A percentile compares a stretch with the other conserved stretches of the same genome.
Evolutionary conservation across 2,888 invertebrate species (phyloP).

Genomic region (Ctenicera cuprea): DNA sequence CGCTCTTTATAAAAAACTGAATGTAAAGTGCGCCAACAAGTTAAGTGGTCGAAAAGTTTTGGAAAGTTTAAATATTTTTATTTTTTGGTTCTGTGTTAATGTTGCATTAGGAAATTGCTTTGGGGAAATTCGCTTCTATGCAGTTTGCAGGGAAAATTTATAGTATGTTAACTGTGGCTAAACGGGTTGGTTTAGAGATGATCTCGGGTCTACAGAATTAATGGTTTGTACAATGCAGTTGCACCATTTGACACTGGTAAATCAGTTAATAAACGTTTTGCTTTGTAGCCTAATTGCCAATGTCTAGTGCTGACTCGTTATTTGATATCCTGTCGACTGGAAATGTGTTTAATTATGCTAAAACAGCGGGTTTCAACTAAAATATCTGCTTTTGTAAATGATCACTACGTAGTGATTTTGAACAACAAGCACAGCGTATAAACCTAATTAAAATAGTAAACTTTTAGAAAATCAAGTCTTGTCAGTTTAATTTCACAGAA

Average conservation of each 20-base stretch:
- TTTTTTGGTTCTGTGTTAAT: constrained; percentile 1
- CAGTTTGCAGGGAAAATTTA: constrained; percentile 41
- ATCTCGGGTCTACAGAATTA: constrained; percentile 39
- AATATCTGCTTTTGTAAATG: too few relatives aligned
- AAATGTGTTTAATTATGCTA: constrained; percentile 41
- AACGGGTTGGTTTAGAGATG: constrained; percentile 24
- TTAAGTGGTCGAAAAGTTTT: not conserved
- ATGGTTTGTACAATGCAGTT: constrained; percentile 36
- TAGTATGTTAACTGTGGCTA: constrained; percentile 42
- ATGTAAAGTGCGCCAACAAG: not conserved
- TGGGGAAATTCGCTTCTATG: constrained; percentile 35
- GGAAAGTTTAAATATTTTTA: not conserved
- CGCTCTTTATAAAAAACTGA: not conserved
- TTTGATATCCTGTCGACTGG: constrained; percentile 43
- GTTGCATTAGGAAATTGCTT: constrained; percentile 33
- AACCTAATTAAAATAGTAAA: too few relatives aligned
- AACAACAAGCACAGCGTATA: too few relatives aligned
- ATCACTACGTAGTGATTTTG: too few relatives aligned
- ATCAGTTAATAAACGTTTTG: constrained; percentile 49
- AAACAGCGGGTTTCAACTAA: not conserved
- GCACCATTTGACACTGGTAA: constrained; percentile 41
- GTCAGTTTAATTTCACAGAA: too few relatives aligned
- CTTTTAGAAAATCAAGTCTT: too few relatives aligned
- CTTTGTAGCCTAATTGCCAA: constrained; percentile 46
- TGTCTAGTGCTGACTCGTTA: constrained; percentile 44